Evolutionary conservation across 2,113 vertebrate species (phyloP).

Genomic region (Phyllostomus hastatus): DNA sequence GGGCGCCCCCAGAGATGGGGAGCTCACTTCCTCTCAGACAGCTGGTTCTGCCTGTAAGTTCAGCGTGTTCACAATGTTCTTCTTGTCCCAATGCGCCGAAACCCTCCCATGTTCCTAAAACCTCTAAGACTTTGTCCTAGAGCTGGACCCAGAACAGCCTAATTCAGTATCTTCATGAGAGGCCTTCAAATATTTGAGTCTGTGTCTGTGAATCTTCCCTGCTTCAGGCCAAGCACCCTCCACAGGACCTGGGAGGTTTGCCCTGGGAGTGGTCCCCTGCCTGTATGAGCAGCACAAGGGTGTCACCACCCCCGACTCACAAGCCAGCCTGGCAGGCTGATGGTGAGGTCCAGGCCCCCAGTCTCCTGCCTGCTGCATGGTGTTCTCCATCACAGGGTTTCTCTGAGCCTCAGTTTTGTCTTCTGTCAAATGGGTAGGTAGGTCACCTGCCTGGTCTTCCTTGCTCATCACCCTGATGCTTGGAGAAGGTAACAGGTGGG

Average conservation of each 20-base stretch:
- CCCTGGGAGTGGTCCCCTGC: too few relatives aligned
- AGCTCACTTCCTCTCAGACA: not conserved
- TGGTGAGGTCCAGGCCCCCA: not conserved
- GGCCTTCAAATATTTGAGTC: not conserved
- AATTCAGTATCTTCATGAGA: not conserved
- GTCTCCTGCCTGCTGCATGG: not conserved
- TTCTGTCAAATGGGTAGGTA: not conserved
- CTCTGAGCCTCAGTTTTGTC: not conserved
- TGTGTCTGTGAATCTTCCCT: not conserved
- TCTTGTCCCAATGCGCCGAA: not conserved
- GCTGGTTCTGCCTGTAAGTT: not conserved
- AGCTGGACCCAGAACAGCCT: not conserved
- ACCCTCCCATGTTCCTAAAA: not conserved
- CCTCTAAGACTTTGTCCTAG: not conserved
- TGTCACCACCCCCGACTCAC: too few relatives aligned
- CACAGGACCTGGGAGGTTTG: not conserved
- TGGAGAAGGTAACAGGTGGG: not conserved
- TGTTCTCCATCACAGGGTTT: not conserved
- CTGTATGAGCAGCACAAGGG: not conserved
- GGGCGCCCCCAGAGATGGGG: not conserved
- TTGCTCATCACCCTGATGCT: accelerated
- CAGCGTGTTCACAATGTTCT: not conserved
- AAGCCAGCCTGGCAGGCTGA: not conserved
- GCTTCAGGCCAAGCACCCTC: not conserved
- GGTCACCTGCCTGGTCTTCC: not conserved